Base-by-base conservation (phyloP, 2,797 vertebrate species). In the Thamnophis elegans region DNA sequence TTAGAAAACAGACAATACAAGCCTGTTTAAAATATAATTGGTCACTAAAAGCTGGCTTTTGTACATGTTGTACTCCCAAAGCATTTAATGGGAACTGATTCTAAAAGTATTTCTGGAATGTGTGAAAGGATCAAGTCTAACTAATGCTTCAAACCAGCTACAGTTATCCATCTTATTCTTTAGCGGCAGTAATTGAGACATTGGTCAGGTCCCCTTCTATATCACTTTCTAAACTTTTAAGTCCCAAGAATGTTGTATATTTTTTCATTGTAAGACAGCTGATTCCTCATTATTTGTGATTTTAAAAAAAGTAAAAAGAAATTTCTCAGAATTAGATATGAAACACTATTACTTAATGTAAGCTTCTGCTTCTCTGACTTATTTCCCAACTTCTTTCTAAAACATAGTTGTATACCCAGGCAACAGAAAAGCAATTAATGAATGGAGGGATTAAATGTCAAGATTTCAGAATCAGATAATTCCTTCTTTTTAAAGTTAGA, bases 21-120 rank as follows among this genome's bases (percentile, higher is more conserved):
- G 93, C 90, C 91, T 94, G 93, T 95, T 95, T 94, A 95, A 96
- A 95, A 96, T 90, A 92, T 78, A 85, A 92, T 94, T 95, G 95
- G 94, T 96, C 93, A 95, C 95, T 96, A 96, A 96, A 96, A 95
- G 95, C 95, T 94, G 92, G 95, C 94, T 96, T 95, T 96, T 93
- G 89, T 14, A 4, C 93, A 95, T 96, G 95, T 95, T 92, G 94
- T 96, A 96, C 95, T 97, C 96, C 96, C 96, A 91, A 93, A 96
- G 95, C 95, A 94, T 94, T 96, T 96, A 96, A 96, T 96, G 94
- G 95, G 95, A 97, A 96, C 93, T 2, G 92, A 95, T 96, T 96
- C 94, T 95, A 90, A 96, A 97, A 95, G 95, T 89, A 96, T 97
- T 95, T 96, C 87, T 95, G 97, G 96, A 96, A 97, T 97, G 97